A percentile compares a stretch with the other conserved stretches of the same genome.
Conservation (phyloP, 1,140 invertebrate species). For the Diplogasteroides magnus region DNA sequence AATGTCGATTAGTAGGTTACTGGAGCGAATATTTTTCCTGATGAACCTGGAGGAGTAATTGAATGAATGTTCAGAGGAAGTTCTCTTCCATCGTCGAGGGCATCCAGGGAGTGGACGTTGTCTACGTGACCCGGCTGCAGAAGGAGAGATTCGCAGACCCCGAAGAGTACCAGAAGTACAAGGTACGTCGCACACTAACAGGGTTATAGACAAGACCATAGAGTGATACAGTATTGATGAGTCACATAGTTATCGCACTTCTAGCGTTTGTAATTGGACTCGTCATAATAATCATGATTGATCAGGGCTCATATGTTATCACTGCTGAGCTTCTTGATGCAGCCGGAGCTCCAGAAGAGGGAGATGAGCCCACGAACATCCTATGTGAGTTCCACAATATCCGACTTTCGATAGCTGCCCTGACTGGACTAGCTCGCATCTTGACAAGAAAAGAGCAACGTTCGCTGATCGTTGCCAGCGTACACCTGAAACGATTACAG, state of each 20-base stretch:
- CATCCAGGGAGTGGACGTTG: conserved; percentile 83
- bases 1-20: not conserved
- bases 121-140: conserved; percentile 94
- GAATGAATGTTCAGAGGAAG: conserved; percentile 59
- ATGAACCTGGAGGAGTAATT: conserved; percentile 16
- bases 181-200: no score
- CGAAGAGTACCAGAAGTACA: conserved; percentile 81
- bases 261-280: not conserved
- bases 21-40: not conserved
- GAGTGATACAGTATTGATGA: no score
- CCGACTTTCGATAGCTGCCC: not conserved
- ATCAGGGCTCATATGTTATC: conserved; percentile 24
- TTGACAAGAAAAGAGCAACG: no score
- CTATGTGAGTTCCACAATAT: not conserved
- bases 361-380: conserved; percentile 1
- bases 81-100: conserved; percentile 73
- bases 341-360: conserved; percentile 67
- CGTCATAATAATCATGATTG: not conserved
- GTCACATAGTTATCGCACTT: no score
- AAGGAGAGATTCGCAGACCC: conserved; percentile 78
- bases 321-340: conserved; percentile 79
- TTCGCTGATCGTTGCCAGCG: no score
- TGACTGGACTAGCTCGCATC: no score
- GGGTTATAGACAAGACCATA: no score
- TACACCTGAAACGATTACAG: no score